phyloP scores from a whole-genome alignment of 1,140 invertebrate genomes.

The Drosophila arizonae region DNA sequence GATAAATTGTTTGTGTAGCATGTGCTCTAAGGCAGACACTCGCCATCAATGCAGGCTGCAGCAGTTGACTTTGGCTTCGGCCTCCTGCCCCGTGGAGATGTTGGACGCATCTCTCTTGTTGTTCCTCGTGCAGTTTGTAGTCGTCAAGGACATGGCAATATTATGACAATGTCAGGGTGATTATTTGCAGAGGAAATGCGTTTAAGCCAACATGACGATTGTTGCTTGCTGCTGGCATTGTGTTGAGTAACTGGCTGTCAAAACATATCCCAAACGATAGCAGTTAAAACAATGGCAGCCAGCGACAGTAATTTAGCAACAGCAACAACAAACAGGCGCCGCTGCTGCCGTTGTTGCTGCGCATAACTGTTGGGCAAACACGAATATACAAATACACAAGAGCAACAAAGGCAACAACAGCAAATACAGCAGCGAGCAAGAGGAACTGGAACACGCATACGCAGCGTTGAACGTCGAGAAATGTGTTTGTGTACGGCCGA shows the following conservation, averaged over 20 bases:
- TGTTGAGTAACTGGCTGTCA: slow-evolving; percentile 73
- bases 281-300: slow-evolving; percentile 53
- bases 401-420: slow-evolving; percentile 5
- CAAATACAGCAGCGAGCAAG: slow-evolving; percentile 52
- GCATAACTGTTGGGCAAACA: slow-evolving; percentile 73
- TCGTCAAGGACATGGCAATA: slow-evolving; percentile 36
- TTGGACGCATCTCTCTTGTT: slow-evolving; percentile 22
- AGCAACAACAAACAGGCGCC: slow-evolving; percentile 62
- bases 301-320: slow-evolving; percentile 70
- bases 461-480: slow-evolving; percentile 45
- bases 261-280: slow-evolving; percentile 51
- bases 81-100: slow-evolving; percentile 31
- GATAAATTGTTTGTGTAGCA: too few relatives aligned
- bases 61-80: slow-evolving; percentile 33
- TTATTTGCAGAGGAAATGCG: slow-evolving; percentile 77
- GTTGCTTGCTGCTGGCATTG: slow-evolving; percentile 34
- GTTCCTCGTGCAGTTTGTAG: slow-evolving; percentile 21
- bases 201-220: slow-evolving; percentile 53
- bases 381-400: slow-evolving; percentile 19
- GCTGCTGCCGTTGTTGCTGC: slow-evolving; percentile 13
- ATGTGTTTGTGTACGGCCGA: slow-evolving; percentile 44
- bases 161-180: slow-evolving; percentile 25
- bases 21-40: slow-evolving; percentile 26
- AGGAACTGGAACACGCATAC: slow-evolving; percentile 52
- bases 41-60: slow-evolving; percentile 21